Conservation (phyloP, 2,888 invertebrate species). For the Drosophila gaucha region DNA sequence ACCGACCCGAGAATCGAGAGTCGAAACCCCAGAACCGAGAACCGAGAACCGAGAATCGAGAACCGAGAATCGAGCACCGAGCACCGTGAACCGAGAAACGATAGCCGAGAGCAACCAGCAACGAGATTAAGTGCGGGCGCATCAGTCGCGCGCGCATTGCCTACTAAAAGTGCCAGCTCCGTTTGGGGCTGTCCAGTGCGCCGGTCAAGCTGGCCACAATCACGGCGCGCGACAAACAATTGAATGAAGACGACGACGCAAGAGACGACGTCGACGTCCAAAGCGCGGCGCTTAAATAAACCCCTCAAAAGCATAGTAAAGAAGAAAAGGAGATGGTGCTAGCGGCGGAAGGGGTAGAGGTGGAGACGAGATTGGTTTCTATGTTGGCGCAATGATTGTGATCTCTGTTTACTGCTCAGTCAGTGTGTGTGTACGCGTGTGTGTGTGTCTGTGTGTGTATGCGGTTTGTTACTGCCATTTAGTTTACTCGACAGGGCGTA, state of each 20-base stretch:
- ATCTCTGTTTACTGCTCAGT: slow-evolving; percentile 37
- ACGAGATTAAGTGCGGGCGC: slow-evolving; percentile 60
- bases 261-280: slow-evolving; percentile 20
- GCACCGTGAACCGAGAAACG: slow-evolving; percentile 6
- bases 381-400: slow-evolving; percentile 24
- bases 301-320: slow-evolving; percentile 3
- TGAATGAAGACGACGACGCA: slow-evolving; percentile 56
- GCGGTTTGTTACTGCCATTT: slow-evolving; percentile 10
- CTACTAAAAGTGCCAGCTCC: slow-evolving; percentile 65
- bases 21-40: slow-evolving; percentile 7
- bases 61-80: slow-evolving; percentile 14
- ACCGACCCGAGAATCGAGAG: slow-evolving; percentile 13
- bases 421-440: not conserved
- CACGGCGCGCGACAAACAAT: slow-evolving; percentile 75
- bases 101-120: slow-evolving; percentile 20
- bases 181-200: slow-evolving; percentile 24
- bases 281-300: slow-evolving; percentile 50
- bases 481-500: slow-evolving; percentile 24
- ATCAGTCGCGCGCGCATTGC: slow-evolving; percentile 78
- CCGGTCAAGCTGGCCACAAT: slow-evolving; percentile 64
- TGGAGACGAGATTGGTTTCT: slow-evolving; percentile 3
- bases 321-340: not conserved
- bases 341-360: slow-evolving; percentile 1
- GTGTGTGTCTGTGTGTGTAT: not conserved
- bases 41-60: slow-evolving; percentile 11